These are phyloP conservation scores for Drosophila ustulata DNA, from an alignment of 2,888 invertebrate genomes.

Conservation along the genomic window DNA sequence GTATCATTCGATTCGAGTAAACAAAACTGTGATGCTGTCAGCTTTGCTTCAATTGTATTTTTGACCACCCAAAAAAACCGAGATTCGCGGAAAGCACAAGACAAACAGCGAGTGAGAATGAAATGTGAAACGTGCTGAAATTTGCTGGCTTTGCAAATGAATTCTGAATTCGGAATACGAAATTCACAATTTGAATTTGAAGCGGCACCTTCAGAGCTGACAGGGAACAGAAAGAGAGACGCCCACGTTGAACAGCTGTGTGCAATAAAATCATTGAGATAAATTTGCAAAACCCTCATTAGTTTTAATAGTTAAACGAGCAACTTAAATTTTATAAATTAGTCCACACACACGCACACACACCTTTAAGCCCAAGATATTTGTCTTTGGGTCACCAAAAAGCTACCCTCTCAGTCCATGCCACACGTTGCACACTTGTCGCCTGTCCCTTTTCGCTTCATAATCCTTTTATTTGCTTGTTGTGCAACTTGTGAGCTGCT, in stretches of 20 bases:
- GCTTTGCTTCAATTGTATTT: constrained; percentile 21
- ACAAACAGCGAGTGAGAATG: constrained; percentile 49
- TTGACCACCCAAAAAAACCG: constrained; percentile 67
- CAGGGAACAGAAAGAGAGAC: constrained; percentile 15
- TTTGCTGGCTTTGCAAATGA: constrained; percentile 64
- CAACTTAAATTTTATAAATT: constrained; percentile 72
- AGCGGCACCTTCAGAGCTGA: constrained; percentile 40
- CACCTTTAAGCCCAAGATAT: constrained; percentile 72
- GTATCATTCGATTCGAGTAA: constrained; percentile 22
- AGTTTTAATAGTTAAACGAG: constrained; percentile 76
- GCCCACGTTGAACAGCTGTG: constrained; percentile 68
- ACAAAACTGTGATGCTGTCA: constrained; percentile 12
- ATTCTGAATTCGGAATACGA: constrained; percentile 28
- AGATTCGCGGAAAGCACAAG: constrained; percentile 72
- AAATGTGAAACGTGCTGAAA: constrained; percentile 75
- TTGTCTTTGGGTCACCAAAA: constrained; percentile 55
- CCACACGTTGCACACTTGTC: constrained; percentile 71
- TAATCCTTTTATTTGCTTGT: constrained; percentile 74
- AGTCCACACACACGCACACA: constrained; percentile 29
- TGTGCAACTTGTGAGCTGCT: constrained; percentile 51
- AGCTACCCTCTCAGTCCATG: constrained; percentile 1
- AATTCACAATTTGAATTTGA: not conserved
- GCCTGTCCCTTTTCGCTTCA: constrained; percentile 62
- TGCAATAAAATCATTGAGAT: constrained; percentile 60
- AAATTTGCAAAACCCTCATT: constrained; percentile 71